Conservation (phyloP, 2,888 invertebrate genomes). For the Troides helena region DNA sequence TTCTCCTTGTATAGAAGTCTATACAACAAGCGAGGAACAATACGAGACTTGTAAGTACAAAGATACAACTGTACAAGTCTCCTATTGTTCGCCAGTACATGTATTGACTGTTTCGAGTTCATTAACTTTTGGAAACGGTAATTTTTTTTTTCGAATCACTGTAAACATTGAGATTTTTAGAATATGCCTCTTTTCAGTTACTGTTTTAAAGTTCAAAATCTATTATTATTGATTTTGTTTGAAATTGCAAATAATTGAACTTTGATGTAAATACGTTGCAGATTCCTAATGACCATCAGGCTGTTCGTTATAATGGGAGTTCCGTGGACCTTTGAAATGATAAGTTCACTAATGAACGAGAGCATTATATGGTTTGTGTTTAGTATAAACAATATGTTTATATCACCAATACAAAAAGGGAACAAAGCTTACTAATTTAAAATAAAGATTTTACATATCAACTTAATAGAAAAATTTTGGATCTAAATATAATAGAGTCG, state of each 20-base stretch:
- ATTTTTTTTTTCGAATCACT: neutral
- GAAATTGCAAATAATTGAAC: neutral
- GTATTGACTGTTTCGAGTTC: neutral
- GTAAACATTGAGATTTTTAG: neutral
- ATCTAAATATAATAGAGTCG: no score
- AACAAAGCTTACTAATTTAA: no score
- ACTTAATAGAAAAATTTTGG: no score
- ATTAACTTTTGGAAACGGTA: neutral
- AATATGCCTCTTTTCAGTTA: neutral
- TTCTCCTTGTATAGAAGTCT: no score
- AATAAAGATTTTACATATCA: no score
- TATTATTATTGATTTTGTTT: neutral
- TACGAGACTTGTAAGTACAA: no score
- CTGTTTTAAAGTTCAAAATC: neutral
- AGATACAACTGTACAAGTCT: neutral
- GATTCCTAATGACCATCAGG: conserved; percentile 81
- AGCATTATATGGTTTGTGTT: conserved; percentile 57
- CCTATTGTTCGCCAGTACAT: neutral
- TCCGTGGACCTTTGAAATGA: conserved; percentile 85
- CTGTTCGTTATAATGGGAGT: conserved; percentile 84
- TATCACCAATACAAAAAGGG: no score
- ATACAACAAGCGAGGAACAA: no score
- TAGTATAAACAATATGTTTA: neutral
- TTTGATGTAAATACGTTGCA: conserved; percentile 48
- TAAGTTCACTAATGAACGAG: conserved; percentile 48